Evolutionary conservation across 2,888 invertebrate species (phyloP).

Genomic region (Epinotia bilunana): DNA sequence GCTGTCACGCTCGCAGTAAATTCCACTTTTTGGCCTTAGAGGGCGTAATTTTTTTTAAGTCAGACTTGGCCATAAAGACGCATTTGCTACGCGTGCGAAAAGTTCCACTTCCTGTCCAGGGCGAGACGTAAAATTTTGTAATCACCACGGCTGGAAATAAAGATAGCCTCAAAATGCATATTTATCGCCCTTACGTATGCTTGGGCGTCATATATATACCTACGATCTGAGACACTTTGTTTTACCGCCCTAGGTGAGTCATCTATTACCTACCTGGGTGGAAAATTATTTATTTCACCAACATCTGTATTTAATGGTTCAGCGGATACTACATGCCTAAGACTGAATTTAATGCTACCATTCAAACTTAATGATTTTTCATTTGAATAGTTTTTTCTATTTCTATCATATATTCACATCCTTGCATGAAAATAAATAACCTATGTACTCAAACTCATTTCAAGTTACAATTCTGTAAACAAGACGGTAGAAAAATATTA

Average conservation of each 20-base stretch:
- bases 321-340: constrained; percentile 38
- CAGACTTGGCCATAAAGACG: too few species aligned
- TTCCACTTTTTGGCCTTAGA: background rate
- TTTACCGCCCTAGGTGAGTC: background rate
- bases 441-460: constrained; percentile 10
- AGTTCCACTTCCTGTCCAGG: background rate
- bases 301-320: background rate
- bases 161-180: too few species aligned
- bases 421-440: constrained; percentile 30
- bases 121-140: background rate
- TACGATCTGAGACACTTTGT: too few species aligned
- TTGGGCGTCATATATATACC: too few species aligned
- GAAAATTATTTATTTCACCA: background rate
- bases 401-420: constrained; percentile 18
- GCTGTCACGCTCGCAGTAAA: background rate
- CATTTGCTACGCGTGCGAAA: too few species aligned
- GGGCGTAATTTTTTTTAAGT: too few species aligned
- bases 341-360: constrained; percentile 43
- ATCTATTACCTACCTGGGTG: background rate
- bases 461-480: constrained; percentile 19
- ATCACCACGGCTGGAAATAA: background rate
- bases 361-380: constrained; percentile 24
- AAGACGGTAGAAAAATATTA: constrained; percentile 1
- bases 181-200: too few species aligned
- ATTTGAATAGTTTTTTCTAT: constrained; percentile 37